These are phyloP conservation scores for Falco punctatus DNA, from an alignment of 2,113 vertebrate species.

Conservation along the genomic window DNA sequence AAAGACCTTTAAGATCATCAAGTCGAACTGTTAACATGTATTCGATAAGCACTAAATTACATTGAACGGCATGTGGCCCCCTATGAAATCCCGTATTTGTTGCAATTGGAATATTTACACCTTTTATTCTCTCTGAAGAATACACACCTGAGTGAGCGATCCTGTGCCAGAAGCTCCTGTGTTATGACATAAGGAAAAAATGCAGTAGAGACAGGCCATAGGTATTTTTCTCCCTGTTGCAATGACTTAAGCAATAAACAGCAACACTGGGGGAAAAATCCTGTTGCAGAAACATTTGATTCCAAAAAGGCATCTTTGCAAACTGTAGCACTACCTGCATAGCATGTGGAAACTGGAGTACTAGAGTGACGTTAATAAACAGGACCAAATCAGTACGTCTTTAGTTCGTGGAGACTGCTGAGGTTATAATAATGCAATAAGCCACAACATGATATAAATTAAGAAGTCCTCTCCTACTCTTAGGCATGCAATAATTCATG, in stretches of 20 bases:
- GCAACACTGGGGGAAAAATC: background rate
- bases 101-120: background rate
- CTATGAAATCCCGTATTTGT: background rate
- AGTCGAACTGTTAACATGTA: background rate
- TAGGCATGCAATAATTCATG: background rate
- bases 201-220: background rate
- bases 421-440: background rate
- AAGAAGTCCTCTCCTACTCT: background rate
- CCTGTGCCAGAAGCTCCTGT: background rate
- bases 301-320: background rate
- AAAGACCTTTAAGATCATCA: no score
- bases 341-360: background rate
- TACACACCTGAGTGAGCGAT: background rate
- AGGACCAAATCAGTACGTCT: background rate
- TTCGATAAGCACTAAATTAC: background rate
- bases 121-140: background rate
- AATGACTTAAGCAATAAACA: background rate
- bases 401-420: background rate
- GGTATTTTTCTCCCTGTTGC: background rate
- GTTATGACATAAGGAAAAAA: background rate
- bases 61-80: background rate
- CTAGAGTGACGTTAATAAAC: background rate
- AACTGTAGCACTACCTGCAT: background rate
- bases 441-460: background rate
- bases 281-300: background rate